A percentile compares a stretch with the other conserved stretches of the same genome.
These are phyloP conservation scores for Galaxea fascicularis DNA, from an alignment of 92 coral and sea anemone genomes.

Conservation along the genomic window DNA sequence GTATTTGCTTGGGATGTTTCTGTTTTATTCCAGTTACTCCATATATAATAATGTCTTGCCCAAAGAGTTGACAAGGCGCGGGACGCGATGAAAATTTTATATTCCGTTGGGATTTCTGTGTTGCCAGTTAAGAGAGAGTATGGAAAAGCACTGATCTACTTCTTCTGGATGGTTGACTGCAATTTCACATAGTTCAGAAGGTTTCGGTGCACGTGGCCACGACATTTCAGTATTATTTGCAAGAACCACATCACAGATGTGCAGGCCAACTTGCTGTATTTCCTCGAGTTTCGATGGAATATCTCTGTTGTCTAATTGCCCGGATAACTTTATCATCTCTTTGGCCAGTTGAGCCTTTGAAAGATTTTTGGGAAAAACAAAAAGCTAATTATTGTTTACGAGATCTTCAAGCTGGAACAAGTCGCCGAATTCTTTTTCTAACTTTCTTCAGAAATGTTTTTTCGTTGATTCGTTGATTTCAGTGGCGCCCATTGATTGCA, in stretches of 20 bases:
- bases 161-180: constrained; percentile 46
- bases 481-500: constrained; percentile 31
- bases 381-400: constrained; percentile 40
- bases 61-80: no score
- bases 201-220: constrained; percentile 61
- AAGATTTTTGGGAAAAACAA: constrained; percentile 46
- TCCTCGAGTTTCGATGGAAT: constrained; percentile 38
- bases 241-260: constrained; percentile 50
- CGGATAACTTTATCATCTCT: constrained; percentile 26
- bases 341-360: constrained; percentile 35
- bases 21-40: constrained; percentile 45
- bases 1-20: no score
- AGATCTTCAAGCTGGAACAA: constrained; percentile 42
- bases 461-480: constrained; percentile 34
- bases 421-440: no score
- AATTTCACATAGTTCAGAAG: constrained; percentile 24
- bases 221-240: constrained; percentile 32
- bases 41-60: no score
- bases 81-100: constrained; percentile 28
- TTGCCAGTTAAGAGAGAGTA: constrained; percentile 47
- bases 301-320: constrained; percentile 36
- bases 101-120: constrained; percentile 38
- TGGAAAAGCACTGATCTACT: constrained; percentile 46
- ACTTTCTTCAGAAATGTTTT: constrained; percentile 50
- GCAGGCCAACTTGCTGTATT: constrained; percentile 56